Percentiles rank a stretch among this genome's conserved stretches.
Conservation (phyloP, 1,140 invertebrate species). For the Diuraphis noxia region DNA sequence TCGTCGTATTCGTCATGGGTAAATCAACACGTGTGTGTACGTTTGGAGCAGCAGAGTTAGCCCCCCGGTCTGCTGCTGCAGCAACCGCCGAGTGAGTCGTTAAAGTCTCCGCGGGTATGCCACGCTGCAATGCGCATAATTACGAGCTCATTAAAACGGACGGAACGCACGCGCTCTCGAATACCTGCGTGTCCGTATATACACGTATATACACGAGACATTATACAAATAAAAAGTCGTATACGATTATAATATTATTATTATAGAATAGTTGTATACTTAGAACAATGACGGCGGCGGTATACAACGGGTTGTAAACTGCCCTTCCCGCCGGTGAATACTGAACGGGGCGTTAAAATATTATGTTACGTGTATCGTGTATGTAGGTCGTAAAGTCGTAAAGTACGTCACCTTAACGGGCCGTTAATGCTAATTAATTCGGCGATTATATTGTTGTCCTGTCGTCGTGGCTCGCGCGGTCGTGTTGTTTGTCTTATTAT, state of each 20-base stretch:
- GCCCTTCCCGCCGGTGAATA: not conserved
- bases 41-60: not conserved
- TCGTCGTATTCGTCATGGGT: not conserved
- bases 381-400: constrained; percentile 16
- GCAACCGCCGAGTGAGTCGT: not conserved
- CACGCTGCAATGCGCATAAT: not conserved
- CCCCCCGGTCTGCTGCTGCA: not conserved
- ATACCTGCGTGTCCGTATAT: not conserved
- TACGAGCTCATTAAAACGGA: constrained; percentile 26
- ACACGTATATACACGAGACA: not conserved
- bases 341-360: not conserved
- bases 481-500: constrained; percentile 30
- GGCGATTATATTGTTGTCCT: constrained; percentile 13
- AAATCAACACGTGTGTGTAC: not conserved
- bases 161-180: not conserved
- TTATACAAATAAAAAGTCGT: not conserved
- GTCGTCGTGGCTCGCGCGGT: not conserved
- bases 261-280: not conserved
- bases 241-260: constrained; percentile 9
- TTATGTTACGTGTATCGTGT: not conserved
- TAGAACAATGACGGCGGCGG: not conserved
- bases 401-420: constrained; percentile 32
- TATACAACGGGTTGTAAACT: constrained; percentile 23
- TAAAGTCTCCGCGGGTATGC: constrained; percentile 13
- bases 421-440: constrained; percentile 52